Evolutionary conservation across 1,140 invertebrate genomes (phyloP).

Genomic region (Drosophila truncata): DNA sequence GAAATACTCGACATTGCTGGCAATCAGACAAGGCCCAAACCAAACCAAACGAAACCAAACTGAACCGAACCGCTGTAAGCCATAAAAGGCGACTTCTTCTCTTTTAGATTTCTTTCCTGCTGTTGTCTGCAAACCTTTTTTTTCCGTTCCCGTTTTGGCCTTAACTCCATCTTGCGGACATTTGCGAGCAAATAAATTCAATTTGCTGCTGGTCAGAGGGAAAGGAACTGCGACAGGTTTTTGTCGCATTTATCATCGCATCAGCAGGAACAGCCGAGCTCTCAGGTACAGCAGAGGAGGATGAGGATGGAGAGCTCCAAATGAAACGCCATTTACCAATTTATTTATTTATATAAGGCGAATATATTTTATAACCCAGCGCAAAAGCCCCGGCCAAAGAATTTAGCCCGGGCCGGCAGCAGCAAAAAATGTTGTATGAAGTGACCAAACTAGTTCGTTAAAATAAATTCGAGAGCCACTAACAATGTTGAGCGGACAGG

Average conservation of each 20-base stretch:
- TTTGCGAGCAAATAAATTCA: constrained; percentile 81
- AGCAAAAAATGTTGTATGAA: constrained; percentile 79
- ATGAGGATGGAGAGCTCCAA: constrained; percentile 42
- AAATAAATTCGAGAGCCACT: constrained; percentile 84
- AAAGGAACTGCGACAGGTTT: constrained; percentile 79
- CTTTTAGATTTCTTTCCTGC: constrained; percentile 45
- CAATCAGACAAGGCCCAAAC: constrained; percentile 55
- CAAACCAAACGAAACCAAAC: constrained; percentile 9
- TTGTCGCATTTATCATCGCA: constrained; percentile 83
- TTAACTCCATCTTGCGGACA: constrained; percentile 53
- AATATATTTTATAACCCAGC: constrained; percentile 83
- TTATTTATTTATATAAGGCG: constrained; percentile 84
- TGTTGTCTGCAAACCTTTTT: constrained; percentile 22
- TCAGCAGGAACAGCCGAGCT: constrained; percentile 50
- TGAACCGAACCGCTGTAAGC: constrained; percentile 40
- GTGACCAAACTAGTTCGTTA: constrained; percentile 84
- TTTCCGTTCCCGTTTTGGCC: constrained; percentile 44
- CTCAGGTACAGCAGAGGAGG: background rate
- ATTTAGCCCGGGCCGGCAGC: constrained; percentile 8
- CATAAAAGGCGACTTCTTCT: constrained; percentile 60
- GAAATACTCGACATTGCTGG: constrained; percentile 60
- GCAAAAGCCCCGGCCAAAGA: constrained; percentile 50
- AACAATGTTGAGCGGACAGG: constrained; percentile 72
- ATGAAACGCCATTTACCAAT: constrained; percentile 83
- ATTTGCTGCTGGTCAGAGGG: constrained; percentile 70